Evolutionary conservation across 2,113 vertebrate genomes (phyloP), one percentile per base, ranked within the genome.

Genomic region (Heteronetta atricapilla): DNA sequence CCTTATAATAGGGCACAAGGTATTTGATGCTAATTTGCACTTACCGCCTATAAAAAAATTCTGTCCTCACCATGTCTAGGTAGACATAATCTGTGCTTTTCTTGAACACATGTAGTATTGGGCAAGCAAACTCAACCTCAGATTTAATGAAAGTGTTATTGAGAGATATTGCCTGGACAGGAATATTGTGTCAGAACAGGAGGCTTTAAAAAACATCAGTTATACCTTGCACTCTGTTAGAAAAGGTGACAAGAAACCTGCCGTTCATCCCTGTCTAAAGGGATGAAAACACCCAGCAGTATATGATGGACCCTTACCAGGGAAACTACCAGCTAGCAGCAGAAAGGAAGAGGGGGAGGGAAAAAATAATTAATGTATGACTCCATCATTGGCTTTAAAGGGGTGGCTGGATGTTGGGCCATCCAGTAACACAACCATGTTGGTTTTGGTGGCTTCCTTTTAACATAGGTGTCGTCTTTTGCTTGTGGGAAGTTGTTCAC

Each of bases 211-310:
- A 90, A 84, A 12, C 48, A 50, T 50, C 48, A 16, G 36, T 70
- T 64, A 1, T 31, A 25, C 52, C 38, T 78, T 1, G 1, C 33
- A 68, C 8, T 60, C 22, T 53, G 69, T 77, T 63, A 63, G 64
- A 46, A 93, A 66, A 11, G 11, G 4, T 44, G n/a, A 50, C 11
- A 20, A 0, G 0, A 22, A 67, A 9, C 38, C 8, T 82, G 33
- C 28, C 11, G 11, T 89, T 89, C 29, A 48, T 88, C 38, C 26
- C 18, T 76, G 20, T 70, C 88, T 82, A 52, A 87, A 82, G 48
- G 46, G 18, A 53, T 62, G 58, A 86, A 88, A 93, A 67, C 79
- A 66, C 23, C 17, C 3, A 4, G 22, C 36, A 80, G 36, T 38
- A 9, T 40, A 9, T 66, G 50, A 58, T 62, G 44, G 40, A 33